These are phyloP conservation scores for Syrrhaptes paradoxus DNA, from an alignment of 2,113 vertebrate species.

Conservation along the genomic window DNA sequence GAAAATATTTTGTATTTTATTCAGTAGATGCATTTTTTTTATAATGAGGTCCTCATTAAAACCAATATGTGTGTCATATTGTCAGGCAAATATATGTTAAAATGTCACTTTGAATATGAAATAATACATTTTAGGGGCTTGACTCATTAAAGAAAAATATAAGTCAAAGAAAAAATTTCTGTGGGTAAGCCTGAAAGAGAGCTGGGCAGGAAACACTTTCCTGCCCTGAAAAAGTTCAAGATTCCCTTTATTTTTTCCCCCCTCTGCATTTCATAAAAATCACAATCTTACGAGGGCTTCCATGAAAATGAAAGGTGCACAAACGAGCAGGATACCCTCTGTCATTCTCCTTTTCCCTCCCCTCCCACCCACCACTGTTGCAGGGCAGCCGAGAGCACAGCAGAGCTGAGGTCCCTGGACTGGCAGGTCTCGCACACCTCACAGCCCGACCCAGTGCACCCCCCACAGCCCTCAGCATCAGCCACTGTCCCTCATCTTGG, in stretches of 20 bases:
- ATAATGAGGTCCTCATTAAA: slow-evolving; percentile 72
- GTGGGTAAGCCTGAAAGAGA: neutral
- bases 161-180: slow-evolving; percentile 15
- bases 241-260: accelerated
- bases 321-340: accelerated
- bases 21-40: slow-evolving; percentile 29
- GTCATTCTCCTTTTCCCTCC: neutral
- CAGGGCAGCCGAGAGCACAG: accelerated
- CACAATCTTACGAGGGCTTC: neutral
- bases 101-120: slow-evolving; percentile 68
- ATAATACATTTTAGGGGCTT: slow-evolving; percentile 63
- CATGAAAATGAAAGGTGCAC: neutral
- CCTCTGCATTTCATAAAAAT: neutral
- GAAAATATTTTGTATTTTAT: slow-evolving; percentile 73
- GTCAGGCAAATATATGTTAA: slow-evolving; percentile 74
- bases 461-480: neutral
- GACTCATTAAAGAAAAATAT: slow-evolving; percentile 63
- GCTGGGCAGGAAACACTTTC: neutral
- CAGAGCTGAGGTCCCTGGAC: neutral
- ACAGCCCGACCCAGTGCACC: accelerated
- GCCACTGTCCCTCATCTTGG: neutral
- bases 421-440: neutral
- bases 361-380: accelerated
- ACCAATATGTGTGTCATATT: slow-evolving; percentile 66
- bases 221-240: neutral